A percentile compares a stretch with the other conserved stretches of the same genome.
phyloP scores from a whole-genome alignment of 2,888 invertebrate species.

The Sinohyriopsis cumingii region DNA sequence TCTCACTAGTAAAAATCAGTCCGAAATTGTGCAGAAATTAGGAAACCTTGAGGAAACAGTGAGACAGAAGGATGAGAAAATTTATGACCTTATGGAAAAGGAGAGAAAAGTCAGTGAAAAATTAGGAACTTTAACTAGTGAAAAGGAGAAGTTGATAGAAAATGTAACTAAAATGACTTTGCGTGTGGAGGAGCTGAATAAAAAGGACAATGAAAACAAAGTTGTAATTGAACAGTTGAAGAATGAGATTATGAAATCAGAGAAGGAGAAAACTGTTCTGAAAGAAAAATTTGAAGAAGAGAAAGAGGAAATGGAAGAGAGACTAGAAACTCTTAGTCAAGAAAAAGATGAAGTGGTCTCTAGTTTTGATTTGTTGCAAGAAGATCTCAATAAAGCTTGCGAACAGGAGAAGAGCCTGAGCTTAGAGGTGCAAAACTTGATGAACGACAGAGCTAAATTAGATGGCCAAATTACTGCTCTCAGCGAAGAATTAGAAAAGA shows the following conservation, averaged over 20 bases:
- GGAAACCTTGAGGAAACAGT: constrained; percentile 26
- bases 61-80: constrained; percentile 26
- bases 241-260: constrained; percentile 6
- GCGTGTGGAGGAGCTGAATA: constrained; percentile 11
- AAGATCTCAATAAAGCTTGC: too few relatives aligned
- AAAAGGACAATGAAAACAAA: constrained; percentile 10
- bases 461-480: too few relatives aligned
- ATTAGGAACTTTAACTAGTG: constrained; percentile 15
- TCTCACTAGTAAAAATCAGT: constrained; percentile 29
- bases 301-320: constrained; percentile 5
- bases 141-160: constrained; percentile 21
- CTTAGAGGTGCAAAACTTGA: too few relatives aligned
- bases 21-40: constrained; percentile 34
- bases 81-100: constrained; percentile 24
- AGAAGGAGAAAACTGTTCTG: constrained; percentile 20
- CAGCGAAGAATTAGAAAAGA: too few relatives aligned
- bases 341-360: too few relatives aligned
- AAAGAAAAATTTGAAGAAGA: constrained; percentile 13
- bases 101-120: neutral
- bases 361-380: too few relatives aligned
- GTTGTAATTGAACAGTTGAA: constrained; percentile 9
- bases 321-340: neutral
- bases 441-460: too few relatives aligned
- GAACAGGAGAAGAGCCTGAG: too few relatives aligned
- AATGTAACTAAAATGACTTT: neutral